Base-by-base conservation (phyloP, 2,113 vertebrate genomes). In the Erinaceus europaeus region DNA sequence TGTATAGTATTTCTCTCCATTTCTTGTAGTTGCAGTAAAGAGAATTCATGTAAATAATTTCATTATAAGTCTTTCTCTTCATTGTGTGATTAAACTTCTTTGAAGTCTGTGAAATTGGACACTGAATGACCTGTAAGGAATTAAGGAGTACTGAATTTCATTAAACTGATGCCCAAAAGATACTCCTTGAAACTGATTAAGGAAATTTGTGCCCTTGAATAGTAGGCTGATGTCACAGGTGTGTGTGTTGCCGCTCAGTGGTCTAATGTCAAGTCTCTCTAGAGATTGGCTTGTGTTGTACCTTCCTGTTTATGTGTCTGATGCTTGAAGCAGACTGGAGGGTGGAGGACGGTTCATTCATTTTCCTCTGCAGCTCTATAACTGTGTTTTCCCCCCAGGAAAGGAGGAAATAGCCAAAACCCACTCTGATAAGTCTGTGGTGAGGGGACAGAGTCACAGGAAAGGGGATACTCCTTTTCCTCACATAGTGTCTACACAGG, bases 61-160 rank as follows among this genome's bases (percentile, higher is more conserved):
- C 81, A 69, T 46, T 69, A 50, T 18, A 85, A 53, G 32, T 21
- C 42, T 93, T 93, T 83, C 50, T 91, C 50, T 67, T 87, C 69
- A 53, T 42, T 74, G 36, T 90, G 40, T 94, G 72, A 92, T 95
- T 92, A 84, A 90, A 64, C 4, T 68, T 38, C 59, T 88, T 89
- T 90, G 59, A 90, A 92, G 46, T 84, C n/a, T 65, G 12, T 81
- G 87, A 87, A 90, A 90, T 53, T 84, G 74, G 64, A 85, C 29
- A 76, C 74, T 79, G 89, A 92, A 75, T 95, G 90, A 92, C 73
- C 73, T 67, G 53, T 78, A 84, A 92, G 57, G 81, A 92, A 86
- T 81, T 80, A 93, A 86, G 91, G 55, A 23, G 52, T 80, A 81
- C 77, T 90, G 29, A 50, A 86, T 91, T 93, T 93, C 86, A 81